Percentiles rank a stretch among this genome's conserved stretches.
phyloP scores from a whole-genome alignment of 1,140 invertebrate species.

The Brachionus rubens region DNA sequence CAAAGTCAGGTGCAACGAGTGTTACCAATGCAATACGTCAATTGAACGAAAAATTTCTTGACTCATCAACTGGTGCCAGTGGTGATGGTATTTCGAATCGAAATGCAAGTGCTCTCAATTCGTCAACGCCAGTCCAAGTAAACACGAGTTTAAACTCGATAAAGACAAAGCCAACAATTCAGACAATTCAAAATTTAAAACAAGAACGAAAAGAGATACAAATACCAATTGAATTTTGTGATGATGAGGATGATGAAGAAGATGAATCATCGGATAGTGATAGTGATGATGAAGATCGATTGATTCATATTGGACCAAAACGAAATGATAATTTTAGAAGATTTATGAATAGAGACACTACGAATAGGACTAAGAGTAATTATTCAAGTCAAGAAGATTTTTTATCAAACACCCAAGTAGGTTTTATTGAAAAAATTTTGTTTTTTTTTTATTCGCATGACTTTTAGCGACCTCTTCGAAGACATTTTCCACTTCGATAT shows the following conservation, averaged over 20 bases:
- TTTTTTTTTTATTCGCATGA: too few relatives aligned
- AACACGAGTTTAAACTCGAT: background rate
- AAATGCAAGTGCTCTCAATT: conserved; percentile 3
- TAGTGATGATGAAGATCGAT: background rate
- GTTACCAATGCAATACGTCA: conserved; percentile 27
- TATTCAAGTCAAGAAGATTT: conserved; percentile 28
- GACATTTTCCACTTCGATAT: too few relatives aligned
- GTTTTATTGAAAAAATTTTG: background rate
- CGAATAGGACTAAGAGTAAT: background rate
- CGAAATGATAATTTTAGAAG: background rate
- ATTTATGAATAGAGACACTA: background rate
- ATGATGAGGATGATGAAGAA: too few relatives aligned
- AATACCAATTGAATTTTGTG: background rate
- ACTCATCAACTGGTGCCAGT: conserved; percentile 22
- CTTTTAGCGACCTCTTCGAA: too few relatives aligned
- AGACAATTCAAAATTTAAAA: conserved; percentile 29
- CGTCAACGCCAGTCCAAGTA: conserved; percentile 12
- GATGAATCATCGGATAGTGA: too few relatives aligned
- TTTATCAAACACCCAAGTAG: conserved; percentile 10
- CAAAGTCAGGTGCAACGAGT: background rate
- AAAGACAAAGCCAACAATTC: background rate
- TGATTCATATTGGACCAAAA: background rate
- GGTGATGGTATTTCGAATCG: background rate
- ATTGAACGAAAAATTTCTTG: conserved; percentile 19
- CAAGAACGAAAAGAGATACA: background rate